Percentiles rank a stretch among this genome's conserved stretches.
These are phyloP conservation scores for Drosophila paulistorum DNA, from an alignment of 1,140 invertebrate genomes.

Conservation along the genomic window DNA sequence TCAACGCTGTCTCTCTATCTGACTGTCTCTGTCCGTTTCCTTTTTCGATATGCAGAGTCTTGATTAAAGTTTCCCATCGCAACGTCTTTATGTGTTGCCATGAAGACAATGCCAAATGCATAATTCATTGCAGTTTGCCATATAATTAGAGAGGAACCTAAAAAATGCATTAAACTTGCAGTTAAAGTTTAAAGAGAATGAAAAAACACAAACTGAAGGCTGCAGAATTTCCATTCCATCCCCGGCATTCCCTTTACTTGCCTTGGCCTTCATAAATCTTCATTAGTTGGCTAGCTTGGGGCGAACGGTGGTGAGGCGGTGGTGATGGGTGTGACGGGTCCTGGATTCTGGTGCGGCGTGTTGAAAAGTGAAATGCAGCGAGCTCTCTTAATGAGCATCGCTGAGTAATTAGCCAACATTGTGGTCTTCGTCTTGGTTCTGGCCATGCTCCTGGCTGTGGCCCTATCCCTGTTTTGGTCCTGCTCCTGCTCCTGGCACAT, in stretches of 20 bases:
- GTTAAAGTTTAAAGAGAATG: constrained; percentile 31
- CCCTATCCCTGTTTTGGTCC: constrained; percentile 4
- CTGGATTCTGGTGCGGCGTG: constrained; percentile 60
- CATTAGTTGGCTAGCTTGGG: constrained; percentile 45
- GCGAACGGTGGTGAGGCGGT: background rate
- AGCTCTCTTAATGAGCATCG: constrained; percentile 73
- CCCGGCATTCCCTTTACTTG: constrained; percentile 45
- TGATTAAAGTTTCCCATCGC: constrained; percentile 70
- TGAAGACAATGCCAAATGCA: constrained; percentile 73
- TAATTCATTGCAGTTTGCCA: constrained; percentile 76
- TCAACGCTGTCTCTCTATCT: constrained; percentile 8
- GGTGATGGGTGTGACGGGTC: background rate
- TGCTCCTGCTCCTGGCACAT: constrained; percentile 20
- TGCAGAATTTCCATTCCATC: constrained; percentile 6
- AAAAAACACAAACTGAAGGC: constrained; percentile 8
- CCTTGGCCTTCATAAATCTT: constrained; percentile 75
- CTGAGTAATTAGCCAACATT: constrained; percentile 80
- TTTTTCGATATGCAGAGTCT: constrained; percentile 71
- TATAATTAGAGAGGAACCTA: constrained; percentile 69
- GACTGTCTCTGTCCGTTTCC: constrained; percentile 41
- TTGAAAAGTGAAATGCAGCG: constrained; percentile 79
- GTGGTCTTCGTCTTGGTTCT: constrained; percentile 51
- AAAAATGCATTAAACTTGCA: constrained; percentile 74
- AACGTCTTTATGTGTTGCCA: constrained; percentile 25
- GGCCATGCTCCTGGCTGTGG: background rate